Conservation (phyloP, 2,113 vertebrate species). For the Rhineura floridana region DNA sequence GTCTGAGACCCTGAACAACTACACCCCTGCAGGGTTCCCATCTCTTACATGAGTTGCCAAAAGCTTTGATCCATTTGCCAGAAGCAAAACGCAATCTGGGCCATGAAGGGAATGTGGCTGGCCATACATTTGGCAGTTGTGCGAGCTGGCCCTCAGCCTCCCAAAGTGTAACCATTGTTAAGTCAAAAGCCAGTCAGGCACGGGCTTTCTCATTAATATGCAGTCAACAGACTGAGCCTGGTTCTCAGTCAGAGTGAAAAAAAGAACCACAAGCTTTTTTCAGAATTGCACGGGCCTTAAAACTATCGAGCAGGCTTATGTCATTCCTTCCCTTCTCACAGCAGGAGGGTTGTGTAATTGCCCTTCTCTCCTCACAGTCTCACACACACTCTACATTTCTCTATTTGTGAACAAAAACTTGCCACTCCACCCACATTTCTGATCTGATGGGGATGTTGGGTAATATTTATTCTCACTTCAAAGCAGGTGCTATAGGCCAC, state of each 20-base stretch:
- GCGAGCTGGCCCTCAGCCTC: background rate
- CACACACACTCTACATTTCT: background rate
- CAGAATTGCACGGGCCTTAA: background rate
- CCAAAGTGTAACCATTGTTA: background rate
- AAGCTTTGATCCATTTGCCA: background rate
- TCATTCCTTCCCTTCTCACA: background rate
- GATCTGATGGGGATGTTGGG: background rate
- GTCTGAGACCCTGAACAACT: too few species aligned
- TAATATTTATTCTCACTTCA: background rate
- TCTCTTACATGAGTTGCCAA: background rate
- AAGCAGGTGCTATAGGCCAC: background rate
- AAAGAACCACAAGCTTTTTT: background rate
- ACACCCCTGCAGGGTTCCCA: too few species aligned
- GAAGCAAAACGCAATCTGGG: background rate
- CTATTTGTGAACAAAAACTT: background rate
- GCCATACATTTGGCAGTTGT: background rate
- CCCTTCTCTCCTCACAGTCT: background rate
- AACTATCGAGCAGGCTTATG: background rate
- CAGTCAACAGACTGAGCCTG: background rate
- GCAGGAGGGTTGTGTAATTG: background rate
- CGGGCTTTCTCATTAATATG: background rate
- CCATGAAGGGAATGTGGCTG: background rate
- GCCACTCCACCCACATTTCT: background rate
- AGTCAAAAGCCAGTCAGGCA: background rate
- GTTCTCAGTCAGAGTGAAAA: background rate